Base-by-base conservation (phyloP, 2,888 invertebrate genomes). In the Scaptomyza caliginosa region DNA sequence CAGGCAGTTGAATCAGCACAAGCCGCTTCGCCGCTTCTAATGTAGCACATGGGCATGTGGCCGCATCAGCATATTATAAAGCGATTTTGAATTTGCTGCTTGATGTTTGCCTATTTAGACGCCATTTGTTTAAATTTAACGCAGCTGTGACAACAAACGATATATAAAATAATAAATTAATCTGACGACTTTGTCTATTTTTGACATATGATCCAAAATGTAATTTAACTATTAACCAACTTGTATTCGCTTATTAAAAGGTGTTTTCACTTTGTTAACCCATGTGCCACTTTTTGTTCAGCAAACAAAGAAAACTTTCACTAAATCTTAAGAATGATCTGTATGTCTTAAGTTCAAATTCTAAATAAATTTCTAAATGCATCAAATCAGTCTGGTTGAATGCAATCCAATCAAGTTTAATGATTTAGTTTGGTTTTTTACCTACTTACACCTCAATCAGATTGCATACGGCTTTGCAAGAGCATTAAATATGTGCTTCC, bases 41-140 rank as follows among this genome's bases (percentile, higher is more conserved):
- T 21, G 1, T 40, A 4, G 48, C 66, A 55, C 13, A 38, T 28
- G 11, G 48, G 55, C 64, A 65, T 21, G 21, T 26, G 26, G 1
- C 28, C 28, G 30, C 30, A 30, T 11, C n/a, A n/a, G 11, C 30
- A 30, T n/a, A 3, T 30, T 30, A n/a, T 30, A 30, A n/a, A 30
- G 30, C 30, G 30, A 30, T 30, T 30, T 30, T 30, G 30, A 19
- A 19, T n/a, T 6, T 11, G 6, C 8, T 21, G 39, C 3, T 21
- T 6, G 5, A 11, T 5, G 0, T 2, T 10, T 21, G 6, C 6
- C 11, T n/a, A 2, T 21, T 39, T 11, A n/a, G n/a, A n/a, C n/a
- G n/a, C n/a, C 21, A 19, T 5, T 39, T 32, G 7, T n/a, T 4
- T 7, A 19, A 19, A 11, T 38, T 19, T n/a, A 11, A 21, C 4